Evolutionary conservation across 2,888 invertebrate species (phyloP).

Genomic region (Yponomeuta cagnagella): DNA sequence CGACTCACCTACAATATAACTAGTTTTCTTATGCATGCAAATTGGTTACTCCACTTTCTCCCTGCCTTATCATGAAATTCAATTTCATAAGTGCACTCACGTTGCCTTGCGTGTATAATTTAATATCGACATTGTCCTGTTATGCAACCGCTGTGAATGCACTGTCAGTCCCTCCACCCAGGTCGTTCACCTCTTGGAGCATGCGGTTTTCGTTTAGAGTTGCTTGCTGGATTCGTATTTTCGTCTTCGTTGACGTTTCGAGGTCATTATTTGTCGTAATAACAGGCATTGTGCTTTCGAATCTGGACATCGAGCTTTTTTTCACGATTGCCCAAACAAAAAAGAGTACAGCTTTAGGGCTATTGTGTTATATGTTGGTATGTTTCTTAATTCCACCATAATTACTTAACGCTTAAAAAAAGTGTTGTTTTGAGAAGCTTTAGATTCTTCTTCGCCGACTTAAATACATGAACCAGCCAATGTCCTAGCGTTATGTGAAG

Average conservation of each 20-base stretch:
- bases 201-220: slow-evolving; percentile 50
- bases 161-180: slow-evolving; percentile 42
- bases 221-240: slow-evolving; percentile 24
- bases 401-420: no score
- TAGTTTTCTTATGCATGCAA: background rate
- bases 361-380: no score
- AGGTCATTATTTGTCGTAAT: background rate
- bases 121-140: slow-evolving; percentile 20
- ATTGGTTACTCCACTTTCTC: background rate
- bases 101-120: background rate
- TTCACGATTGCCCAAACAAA: no score
- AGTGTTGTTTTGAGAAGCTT: no score
- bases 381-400: no score
- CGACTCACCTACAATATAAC: background rate
- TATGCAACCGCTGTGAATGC: slow-evolving; percentile 50
- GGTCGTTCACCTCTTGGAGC: slow-evolving; percentile 51
- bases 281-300: background rate
- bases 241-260: background rate
- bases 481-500: no score
- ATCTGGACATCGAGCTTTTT: background rate
- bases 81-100: background rate
- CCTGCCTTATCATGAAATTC: background rate
- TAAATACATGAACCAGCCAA: no score
- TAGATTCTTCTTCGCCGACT: no score
- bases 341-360: no score